phyloP scores from a whole-genome alignment of 2,113 vertebrate species.

The Urocynchramus pylzowi region DNA sequence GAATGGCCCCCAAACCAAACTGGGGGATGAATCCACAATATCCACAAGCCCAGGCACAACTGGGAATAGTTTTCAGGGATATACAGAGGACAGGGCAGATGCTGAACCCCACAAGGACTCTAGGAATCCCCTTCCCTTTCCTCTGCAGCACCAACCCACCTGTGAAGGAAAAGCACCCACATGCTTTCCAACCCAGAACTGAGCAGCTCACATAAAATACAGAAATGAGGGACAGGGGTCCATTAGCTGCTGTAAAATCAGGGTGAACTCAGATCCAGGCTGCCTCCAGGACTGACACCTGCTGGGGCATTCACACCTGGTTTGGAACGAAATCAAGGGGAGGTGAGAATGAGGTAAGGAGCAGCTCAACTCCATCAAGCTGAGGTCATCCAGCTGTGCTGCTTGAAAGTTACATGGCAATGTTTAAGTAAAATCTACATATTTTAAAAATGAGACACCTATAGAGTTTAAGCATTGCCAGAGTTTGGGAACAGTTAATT shows the following conservation, averaged over 20 bases:
- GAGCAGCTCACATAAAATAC: not conserved
- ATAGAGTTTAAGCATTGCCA: not conserved
- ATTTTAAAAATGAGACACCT: not conserved
- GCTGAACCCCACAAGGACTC: not conserved
- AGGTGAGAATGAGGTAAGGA: not conserved
- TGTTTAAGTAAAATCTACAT: not conserved
- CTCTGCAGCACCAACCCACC: not conserved
- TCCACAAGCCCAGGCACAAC: not conserved
- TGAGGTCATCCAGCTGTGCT: not conserved
- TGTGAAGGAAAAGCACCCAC: not conserved
- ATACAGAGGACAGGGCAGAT: not conserved
- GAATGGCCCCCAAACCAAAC: not conserved
- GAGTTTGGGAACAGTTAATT: not conserved
- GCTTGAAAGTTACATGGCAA: not conserved
- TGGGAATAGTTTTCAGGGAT: not conserved
- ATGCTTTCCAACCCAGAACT: not conserved
- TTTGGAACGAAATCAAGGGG: not conserved
- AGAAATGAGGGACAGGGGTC: not conserved
- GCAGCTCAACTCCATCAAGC: not conserved
- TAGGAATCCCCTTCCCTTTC: not conserved
- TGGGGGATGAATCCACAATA: no score
- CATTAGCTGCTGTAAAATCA: not conserved
- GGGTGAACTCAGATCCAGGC: not conserved
- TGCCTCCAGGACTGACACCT: not conserved
- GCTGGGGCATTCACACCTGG: not conserved